phyloP scores from a whole-genome alignment of 2,113 vertebrate species.

The Toxotes jaculatrix region DNA sequence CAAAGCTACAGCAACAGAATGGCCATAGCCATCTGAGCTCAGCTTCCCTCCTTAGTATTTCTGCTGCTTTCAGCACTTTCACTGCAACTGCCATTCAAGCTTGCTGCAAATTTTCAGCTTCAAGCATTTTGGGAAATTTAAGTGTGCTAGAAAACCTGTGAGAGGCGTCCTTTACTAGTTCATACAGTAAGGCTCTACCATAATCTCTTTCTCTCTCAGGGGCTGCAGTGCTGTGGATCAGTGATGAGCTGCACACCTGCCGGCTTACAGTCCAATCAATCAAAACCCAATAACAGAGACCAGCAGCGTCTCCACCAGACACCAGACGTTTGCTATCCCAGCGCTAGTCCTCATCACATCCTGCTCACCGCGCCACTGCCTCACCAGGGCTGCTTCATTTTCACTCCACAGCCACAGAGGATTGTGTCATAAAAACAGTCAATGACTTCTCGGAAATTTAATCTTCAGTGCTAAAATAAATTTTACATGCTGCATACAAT shows the following conservation, averaged over 20 bases:
- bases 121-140: neutral
- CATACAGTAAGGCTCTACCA: neutral
- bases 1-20: neutral
- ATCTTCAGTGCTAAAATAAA: neutral
- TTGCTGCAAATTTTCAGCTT: neutral
- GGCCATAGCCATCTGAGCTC: neutral
- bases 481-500: neutral
- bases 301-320: constrained; percentile 13
- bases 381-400: neutral
- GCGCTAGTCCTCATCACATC: constrained; percentile 15
- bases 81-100: neutral
- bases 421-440: neutral
- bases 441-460: neutral
- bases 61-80: neutral
- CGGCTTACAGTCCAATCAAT: constrained; percentile 17
- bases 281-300: constrained; percentile 27
- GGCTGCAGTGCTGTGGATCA: neutral
- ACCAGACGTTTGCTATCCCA: neutral
- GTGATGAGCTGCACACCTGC: constrained; percentile 18
- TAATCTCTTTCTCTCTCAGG: neutral
- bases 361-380: neutral
- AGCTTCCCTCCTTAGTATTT: neutral
- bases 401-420: neutral
- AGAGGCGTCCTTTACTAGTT: neutral
- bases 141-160: neutral